Evolutionary conservation across 2,113 vertebrate species (phyloP).

Genomic region (Anseranas semipalmata): DNA sequence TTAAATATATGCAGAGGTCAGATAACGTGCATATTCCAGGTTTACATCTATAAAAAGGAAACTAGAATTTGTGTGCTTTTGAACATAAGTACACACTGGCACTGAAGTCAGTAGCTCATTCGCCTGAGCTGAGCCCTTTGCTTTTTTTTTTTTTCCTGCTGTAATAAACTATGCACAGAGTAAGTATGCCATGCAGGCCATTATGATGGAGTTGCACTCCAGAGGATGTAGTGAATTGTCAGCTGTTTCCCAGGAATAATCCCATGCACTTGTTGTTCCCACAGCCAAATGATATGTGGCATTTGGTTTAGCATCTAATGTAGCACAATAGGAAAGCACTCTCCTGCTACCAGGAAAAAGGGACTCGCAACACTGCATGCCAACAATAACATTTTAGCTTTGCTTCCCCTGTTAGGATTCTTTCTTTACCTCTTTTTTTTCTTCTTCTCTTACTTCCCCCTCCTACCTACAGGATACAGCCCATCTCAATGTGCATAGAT

Average conservation of each 20-base stretch:
- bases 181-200: background rate
- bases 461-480: background rate
- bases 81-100: background rate
- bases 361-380: rapidly evolving
- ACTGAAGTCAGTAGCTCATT: background rate
- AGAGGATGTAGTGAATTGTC: background rate
- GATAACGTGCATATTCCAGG: background rate
- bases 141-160: background rate
- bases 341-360: background rate
- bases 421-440: background rate
- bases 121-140: background rate
- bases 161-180: background rate
- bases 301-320: background rate
- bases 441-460: background rate
- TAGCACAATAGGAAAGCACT: background rate
- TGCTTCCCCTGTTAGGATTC: background rate
- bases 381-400: background rate
- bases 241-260: background rate
- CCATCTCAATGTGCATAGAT: background rate
- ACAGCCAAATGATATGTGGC: background rate
- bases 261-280: background rate
- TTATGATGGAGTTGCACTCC: background rate
- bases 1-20: background rate
- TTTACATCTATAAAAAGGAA: background rate
- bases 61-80: background rate